Percentiles rank a stretch among this genome's conserved stretches.
phyloP scores from a whole-genome alignment of 2,888 invertebrate species.

The Eucriotettix oculatus region DNA sequence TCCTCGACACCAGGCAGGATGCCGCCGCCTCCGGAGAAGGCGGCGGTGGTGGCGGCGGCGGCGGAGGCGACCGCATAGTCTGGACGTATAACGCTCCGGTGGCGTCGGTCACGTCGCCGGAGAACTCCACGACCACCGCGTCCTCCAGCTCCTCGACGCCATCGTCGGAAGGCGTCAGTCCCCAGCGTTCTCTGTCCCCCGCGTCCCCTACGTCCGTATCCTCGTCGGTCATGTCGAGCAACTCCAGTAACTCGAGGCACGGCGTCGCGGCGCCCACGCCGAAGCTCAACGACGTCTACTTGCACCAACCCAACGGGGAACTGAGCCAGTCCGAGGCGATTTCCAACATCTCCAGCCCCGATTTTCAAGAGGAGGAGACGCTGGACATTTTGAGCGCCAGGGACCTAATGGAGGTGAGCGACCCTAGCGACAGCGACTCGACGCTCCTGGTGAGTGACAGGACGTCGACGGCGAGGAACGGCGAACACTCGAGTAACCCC shows the following conservation, averaged over 20 bases:
- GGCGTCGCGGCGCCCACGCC: conserved; percentile 12
- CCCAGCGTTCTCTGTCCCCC: conserved; percentile 47
- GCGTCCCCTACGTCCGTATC: conserved; percentile 75
- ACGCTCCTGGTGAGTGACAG: conserved; percentile 57
- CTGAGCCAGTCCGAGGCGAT: conserved; percentile 73
- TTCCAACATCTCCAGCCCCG: conserved; percentile 78
- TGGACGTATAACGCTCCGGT: conserved; percentile 86
- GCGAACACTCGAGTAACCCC: background rate
- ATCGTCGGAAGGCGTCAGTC: conserved; percentile 24
- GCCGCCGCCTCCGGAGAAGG: background rate
- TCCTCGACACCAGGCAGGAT: conserved; percentile 60
- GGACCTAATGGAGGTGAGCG: conserved; percentile 71
- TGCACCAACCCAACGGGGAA: conserved; percentile 32
- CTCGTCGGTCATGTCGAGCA: conserved; percentile 72
- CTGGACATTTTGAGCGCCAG: conserved; percentile 61
- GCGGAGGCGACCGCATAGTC: conserved; percentile 45
- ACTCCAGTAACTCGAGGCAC: conserved; percentile 16
- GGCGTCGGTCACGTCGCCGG: background rate
- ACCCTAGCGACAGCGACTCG: conserved; percentile 78
- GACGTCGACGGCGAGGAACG: conserved; percentile 3
- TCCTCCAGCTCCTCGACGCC: conserved; percentile 14
- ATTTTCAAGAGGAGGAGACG: conserved; percentile 74
- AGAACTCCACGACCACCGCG: conserved; percentile 6
- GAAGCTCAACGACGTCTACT: conserved; percentile 25
- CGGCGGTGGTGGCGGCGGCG: conserved; percentile 2